Percentiles rank a stretch among this genome's conserved stretches.
phyloP scores from a whole-genome alignment of 30 jellyfish, hydroid and myxozoan genomes.

The Turritopsis rubra region DNA sequence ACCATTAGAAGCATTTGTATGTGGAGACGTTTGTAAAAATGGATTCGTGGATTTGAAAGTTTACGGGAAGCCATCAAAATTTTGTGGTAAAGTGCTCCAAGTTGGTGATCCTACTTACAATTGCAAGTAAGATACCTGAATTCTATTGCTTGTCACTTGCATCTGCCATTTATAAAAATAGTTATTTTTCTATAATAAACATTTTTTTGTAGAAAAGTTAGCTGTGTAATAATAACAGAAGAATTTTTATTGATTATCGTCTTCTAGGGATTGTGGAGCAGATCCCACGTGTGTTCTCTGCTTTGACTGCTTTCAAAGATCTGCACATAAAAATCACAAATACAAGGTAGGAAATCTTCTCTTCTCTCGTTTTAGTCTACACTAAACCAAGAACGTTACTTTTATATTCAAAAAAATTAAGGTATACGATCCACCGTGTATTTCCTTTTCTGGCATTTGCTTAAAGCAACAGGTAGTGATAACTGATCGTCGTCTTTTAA shows the following conservation, averaged over 20 bases:
- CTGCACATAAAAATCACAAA: constrained; percentile 64
- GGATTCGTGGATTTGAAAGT: constrained; percentile 42
- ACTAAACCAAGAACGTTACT: no score
- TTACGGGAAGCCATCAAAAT: constrained; percentile 47
- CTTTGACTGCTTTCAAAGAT: constrained; percentile 68
- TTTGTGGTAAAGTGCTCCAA: constrained; percentile 75
- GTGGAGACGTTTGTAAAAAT: constrained; percentile 51
- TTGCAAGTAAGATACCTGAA: constrained; percentile 63
- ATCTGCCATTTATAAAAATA: background rate
- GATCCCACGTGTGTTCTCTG: constrained; percentile 98
- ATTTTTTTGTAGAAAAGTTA: background rate
- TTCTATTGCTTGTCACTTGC: background rate
- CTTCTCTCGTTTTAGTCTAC: no score
- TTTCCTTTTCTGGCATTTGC: background rate
- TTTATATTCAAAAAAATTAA: no score
- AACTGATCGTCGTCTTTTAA: background rate
- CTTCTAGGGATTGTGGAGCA: constrained; percentile 92
- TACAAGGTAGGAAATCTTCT: constrained; percentile 52
- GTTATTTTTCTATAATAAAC: no score
- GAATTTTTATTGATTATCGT: no score
- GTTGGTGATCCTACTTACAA: constrained; percentile 95
- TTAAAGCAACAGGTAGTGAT: background rate
- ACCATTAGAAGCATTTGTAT: constrained; percentile 55
- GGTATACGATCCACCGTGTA: no score
- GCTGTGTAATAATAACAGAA: no score